Base-by-base conservation (phyloP, 2,113 vertebrate genomes). In the Gambusia holbrooki region DNA sequence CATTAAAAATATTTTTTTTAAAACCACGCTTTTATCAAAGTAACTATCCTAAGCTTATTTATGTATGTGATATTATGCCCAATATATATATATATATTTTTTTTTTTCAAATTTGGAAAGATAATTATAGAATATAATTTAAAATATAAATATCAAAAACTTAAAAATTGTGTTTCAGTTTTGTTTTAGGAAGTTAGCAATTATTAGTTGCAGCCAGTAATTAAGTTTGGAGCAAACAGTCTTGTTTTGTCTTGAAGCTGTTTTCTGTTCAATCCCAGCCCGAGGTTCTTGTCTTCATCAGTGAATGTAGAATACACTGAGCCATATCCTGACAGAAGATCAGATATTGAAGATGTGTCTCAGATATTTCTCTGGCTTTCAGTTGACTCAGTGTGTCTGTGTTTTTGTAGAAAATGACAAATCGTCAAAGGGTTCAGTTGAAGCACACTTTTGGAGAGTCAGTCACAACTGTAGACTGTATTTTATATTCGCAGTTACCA, bases 261-360 rank as follows among this genome's bases (percentile, higher is more conserved):
- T 86, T 80, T 73, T 78, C 80, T 74, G 85, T 83, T 77, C 3
- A 45, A 69, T 74, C 29, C 10, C 69, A 42, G 87, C 91, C 89
- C 30, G 28, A 67, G 87, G 91, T 87, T 28, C 62, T 83, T 64
- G 61, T 74, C 35, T 83, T 69, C 66, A 35, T 60, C 60, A 61
- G 77, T 66, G 76, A 84, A 62, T 69, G 22, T 66, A 85, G 70
- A 80, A 85, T 76, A 80, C 71, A 84, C 69, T 2, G 9, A 51
- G 27, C 82, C 89, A 84, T 91, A 83, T 89, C 72, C 84, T 61
- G 75, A 73, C 67, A 81, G 77, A 37, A 85, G 66, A 88, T 90
- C 62, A 68, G 86, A 90, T 90, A 73, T 85, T 40, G 42, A 75
- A 89, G 86, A 89, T 90, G 71, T 37, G 68, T 71, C 70, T 69